Conservation (phyloP, 2,888 invertebrate genomes). For the Stenodema calcarata region DNA sequence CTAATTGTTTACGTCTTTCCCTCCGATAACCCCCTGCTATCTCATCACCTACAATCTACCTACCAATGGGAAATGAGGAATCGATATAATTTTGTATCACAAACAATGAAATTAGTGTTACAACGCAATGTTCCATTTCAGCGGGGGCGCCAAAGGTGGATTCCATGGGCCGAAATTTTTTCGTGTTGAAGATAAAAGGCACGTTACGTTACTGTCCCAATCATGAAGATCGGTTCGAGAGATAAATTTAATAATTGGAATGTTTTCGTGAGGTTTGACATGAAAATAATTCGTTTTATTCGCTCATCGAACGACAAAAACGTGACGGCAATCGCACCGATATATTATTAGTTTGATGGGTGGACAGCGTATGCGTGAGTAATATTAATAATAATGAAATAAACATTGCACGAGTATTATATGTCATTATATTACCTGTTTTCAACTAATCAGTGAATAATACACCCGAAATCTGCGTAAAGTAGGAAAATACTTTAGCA, state of each 20-base stretch:
- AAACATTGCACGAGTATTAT: background rate
- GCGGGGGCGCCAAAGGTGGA: background rate
- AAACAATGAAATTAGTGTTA: constrained; percentile 11
- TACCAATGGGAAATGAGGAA: background rate
- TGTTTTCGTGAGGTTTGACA: constrained; percentile 1
- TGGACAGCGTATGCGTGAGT: background rate
- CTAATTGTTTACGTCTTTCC: constrained; percentile 37
- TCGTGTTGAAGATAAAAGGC: background rate
- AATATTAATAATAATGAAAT: background rate
- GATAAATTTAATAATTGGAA: constrained; percentile 15
- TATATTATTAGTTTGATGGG: background rate
- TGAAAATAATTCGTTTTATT: background rate
- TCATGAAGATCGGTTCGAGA: background rate
- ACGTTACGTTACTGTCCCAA: background rate
- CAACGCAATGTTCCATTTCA: constrained; percentile 21
- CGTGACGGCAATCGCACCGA: background rate
- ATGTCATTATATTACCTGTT: background rate
- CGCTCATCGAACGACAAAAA: background rate
- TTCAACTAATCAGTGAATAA: background rate
- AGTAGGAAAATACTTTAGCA: too few species aligned
- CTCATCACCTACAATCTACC: background rate
- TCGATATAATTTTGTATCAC: constrained; percentile 4
- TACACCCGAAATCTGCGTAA: background rate
- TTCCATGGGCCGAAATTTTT: background rate
- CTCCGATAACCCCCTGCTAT: background rate